phyloP scores from a whole-genome alignment of 2,888 invertebrate genomes.

The Cerceris rybyensis region DNA sequence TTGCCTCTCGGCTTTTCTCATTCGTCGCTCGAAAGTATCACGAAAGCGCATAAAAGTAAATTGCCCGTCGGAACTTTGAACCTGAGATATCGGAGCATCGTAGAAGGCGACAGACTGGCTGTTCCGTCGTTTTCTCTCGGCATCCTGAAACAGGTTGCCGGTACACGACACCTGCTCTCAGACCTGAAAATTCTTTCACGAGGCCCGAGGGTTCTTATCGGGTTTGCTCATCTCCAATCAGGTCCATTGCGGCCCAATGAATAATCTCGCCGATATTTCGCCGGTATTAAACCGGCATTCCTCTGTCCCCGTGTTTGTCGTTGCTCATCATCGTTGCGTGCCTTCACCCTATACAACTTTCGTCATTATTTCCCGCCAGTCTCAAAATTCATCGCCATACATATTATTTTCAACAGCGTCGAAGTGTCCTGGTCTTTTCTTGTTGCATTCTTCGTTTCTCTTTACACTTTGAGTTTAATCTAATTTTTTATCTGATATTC shows the following conservation, averaged over 20 bases:
- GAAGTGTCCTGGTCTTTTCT: too few relatives aligned
- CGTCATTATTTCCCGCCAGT: slow-evolving; percentile 32
- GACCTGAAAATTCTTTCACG: slow-evolving; percentile 71
- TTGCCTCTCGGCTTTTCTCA: neutral
- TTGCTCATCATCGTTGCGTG: slow-evolving; percentile 37
- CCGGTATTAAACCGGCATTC: slow-evolving; percentile 46
- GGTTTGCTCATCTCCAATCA: slow-evolving; percentile 73
- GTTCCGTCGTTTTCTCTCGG: slow-evolving; percentile 57
- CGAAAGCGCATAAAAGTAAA: neutral
- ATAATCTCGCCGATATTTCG: slow-evolving; percentile 68
- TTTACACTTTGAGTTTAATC: neutral
- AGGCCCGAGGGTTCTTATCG: slow-evolving; percentile 68
- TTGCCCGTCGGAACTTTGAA: slow-evolving; percentile 35
- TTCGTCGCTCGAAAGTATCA: neutral
- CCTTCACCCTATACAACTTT: slow-evolving; percentile 30
- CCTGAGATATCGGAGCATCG: slow-evolving; percentile 45
- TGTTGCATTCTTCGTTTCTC: too few relatives aligned
- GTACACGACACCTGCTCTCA: slow-evolving; percentile 70
- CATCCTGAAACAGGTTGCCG: slow-evolving; percentile 68
- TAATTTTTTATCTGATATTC: too few relatives aligned
- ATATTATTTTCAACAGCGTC: too few relatives aligned
- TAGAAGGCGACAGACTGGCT: slow-evolving; percentile 69
- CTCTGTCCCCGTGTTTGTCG: slow-evolving; percentile 35
- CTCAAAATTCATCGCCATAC: neutral
- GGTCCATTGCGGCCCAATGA: slow-evolving; percentile 66